These are phyloP conservation scores for Stenoptilia bipunctidactyla DNA, from an alignment of 2,888 invertebrate species.

Conservation along the genomic window DNA sequence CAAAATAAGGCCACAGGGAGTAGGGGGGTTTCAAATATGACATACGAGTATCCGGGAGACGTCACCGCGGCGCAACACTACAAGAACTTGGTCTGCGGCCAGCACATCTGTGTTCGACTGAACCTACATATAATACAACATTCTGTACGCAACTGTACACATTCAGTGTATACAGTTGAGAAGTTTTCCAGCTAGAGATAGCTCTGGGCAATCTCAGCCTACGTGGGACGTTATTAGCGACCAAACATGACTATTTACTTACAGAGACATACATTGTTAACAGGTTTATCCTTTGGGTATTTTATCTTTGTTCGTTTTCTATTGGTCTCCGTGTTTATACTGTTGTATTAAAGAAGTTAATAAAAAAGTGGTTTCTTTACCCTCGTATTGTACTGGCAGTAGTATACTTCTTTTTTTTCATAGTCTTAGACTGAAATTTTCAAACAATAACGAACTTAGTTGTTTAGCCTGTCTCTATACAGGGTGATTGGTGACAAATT, in stretches of 20 bases:
- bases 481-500: no score
- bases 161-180: conserved; percentile 22
- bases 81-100: conserved; percentile 63
- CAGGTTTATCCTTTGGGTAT: conserved; percentile 10
- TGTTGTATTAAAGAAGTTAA: no score
- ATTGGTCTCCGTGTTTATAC: no score
- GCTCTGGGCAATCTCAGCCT: conserved; percentile 28
- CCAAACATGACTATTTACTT: conserved; percentile 66
- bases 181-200: conserved; percentile 47
- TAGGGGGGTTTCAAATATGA: conserved; percentile 48
- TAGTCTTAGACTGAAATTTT: no score
- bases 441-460: no score
- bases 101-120: conserved; percentile 44
- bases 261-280: no score
- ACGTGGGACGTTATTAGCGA: conserved; percentile 46
- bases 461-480: no score
- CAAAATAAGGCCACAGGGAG: conserved; percentile 3
- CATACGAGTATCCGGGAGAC: conserved; percentile 62
- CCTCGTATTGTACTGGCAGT: no score
- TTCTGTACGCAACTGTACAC: no score
- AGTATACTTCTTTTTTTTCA: no score
- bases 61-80: conserved; percentile 54
- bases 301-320: no score
- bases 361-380: no score
- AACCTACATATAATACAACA: not conserved